phyloP scores from a whole-genome alignment of 2,888 invertebrate species.

The Scaptomyza cyrtandrae region DNA sequence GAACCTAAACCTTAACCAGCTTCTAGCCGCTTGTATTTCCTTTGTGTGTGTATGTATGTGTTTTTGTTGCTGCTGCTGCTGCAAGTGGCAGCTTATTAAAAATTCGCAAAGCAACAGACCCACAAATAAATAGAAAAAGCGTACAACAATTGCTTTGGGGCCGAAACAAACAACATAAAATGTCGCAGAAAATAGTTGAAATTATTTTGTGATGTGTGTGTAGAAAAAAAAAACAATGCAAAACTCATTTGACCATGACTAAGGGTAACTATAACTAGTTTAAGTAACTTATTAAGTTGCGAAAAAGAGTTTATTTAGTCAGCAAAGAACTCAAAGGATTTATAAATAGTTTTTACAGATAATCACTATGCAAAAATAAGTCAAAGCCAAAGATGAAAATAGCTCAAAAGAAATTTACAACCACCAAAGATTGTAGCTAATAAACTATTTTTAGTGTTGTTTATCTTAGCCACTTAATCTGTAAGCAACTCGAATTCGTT shows the following conservation, averaged over 20 bases:
- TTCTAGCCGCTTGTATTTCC: conserved; percentile 19
- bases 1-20: conserved; percentile 7
- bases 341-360: background rate
- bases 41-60: conserved; percentile 10
- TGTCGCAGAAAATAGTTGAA: conserved; percentile 42
- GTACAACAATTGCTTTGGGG: conserved; percentile 45
- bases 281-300: background rate
- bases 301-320: background rate
- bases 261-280: background rate
- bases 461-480: background rate
- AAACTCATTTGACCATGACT: background rate
- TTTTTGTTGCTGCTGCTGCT: conserved; percentile 61
- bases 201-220: conserved; percentile 20
- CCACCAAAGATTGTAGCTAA: background rate
- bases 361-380: background rate
- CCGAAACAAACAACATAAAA: conserved; percentile 31
- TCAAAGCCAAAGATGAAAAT: background rate
- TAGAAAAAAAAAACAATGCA: conserved; percentile 20
- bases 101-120: conserved; percentile 49
- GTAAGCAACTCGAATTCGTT: too few species aligned
- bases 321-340: background rate
- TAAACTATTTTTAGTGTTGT: background rate
- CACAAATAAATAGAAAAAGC: conserved; percentile 22
- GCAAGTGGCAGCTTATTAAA: conserved; percentile 80
- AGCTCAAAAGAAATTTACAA: too few species aligned